Conservation (phyloP, 1,140 invertebrate genomes). For the Drosophila auraria region DNA sequence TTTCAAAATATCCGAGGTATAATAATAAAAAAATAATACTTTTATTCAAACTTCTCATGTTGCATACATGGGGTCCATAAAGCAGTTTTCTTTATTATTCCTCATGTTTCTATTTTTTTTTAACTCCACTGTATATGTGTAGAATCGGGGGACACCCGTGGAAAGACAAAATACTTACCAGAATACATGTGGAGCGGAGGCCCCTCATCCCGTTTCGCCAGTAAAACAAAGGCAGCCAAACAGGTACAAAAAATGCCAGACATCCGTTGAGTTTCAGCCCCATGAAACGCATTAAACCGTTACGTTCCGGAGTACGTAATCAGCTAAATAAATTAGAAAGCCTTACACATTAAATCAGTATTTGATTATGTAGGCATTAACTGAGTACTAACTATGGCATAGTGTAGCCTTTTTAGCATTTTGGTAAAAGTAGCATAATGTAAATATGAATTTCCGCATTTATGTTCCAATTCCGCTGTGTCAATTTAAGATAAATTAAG, state of each 20-base stretch:
- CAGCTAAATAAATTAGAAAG: neutral
- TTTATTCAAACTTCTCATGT: too few relatives aligned
- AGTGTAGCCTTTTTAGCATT: too few relatives aligned
- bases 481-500: too few relatives aligned
- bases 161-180: conserved; percentile 4
- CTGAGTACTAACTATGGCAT: too few relatives aligned
- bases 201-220: conserved; percentile 4
- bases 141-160: neutral
- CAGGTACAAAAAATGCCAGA: conserved; percentile 34
- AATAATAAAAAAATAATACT: too few relatives aligned
- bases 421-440: too few relatives aligned
- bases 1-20: neutral
- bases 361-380: too few relatives aligned
- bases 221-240: conserved; percentile 15
- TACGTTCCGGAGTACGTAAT: conserved; percentile 2
- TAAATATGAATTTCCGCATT: too few relatives aligned
- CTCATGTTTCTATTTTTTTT: neutral
- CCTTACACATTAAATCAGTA: neutral
- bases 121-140: neutral
- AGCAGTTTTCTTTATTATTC: neutral
- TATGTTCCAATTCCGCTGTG: too few relatives aligned
- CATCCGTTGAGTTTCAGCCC: conserved; percentile 1
- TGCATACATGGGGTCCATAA: neutral
- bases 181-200: conserved; percentile 2
- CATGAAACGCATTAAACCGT: neutral